Evolutionary conservation across 1,140 invertebrate species (phyloP), one percentile per base, ranked within the genome.

Genomic region (Holcopasites calliopsidis): DNA sequence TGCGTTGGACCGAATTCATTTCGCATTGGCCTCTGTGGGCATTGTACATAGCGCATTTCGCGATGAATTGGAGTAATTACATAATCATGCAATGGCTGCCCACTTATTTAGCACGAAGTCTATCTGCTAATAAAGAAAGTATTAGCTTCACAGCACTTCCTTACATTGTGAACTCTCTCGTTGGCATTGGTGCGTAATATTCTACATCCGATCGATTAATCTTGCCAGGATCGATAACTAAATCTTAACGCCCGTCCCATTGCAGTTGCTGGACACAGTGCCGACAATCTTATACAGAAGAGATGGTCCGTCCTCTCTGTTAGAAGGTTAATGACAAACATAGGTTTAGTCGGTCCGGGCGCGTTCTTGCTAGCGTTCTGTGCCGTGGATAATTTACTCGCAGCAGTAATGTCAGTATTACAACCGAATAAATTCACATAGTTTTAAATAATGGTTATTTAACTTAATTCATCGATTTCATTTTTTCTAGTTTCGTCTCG

Each of bases 61-160:
- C 95, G 28, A 96, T 97, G 95, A 96, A 96, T 88, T 97, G 96
- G 95, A 95, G 94, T 42, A 96, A 95, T 83, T 96, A 96, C 83
- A 96, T 96, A 72, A 95, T 97, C 77, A 96, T 96, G 95, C 95
- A 96, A 85, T 97, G 96, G 96, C 89, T 97, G 72, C 96, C 96
- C 3, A 96, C 95, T 7, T 96, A 96, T 88, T 89, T 97, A 79
- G 89, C 93, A 4, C 89, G 94, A 58, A 94, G 93, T 85, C 91
- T 97, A 26, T 94, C 94, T 21, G 95, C 94, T 18, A 94, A 95
- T 80, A 93, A 93, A 79, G 93, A 95, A 86, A 94, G 94, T 86
- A 94, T 97, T 74, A 96, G 95, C 92, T 92, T 96, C 54, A 96
- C 96, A 50, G 95, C 96, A 6, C 92, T 96, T 84, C 95, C 96